These are phyloP conservation scores for Nesidiocoris tenuis DNA, from an alignment of 2,888 invertebrate species.

Conservation along the genomic window DNA sequence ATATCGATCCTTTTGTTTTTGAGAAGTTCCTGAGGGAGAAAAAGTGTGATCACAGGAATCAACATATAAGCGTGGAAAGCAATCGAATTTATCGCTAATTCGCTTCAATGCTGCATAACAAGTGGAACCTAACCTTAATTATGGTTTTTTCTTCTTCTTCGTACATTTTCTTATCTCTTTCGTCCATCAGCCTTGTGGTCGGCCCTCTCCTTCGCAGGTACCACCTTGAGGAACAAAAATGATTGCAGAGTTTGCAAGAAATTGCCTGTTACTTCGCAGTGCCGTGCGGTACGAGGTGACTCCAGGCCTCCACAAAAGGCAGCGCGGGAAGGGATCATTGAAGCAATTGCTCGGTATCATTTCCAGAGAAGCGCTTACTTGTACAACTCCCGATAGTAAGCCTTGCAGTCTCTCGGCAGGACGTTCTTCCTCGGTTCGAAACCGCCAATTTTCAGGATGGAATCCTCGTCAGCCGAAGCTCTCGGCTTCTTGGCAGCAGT, in stretches of 20 bases:
- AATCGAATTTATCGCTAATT: too few relatives aligned
- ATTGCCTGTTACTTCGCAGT: too few relatives aligned
- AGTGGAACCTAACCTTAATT: too few relatives aligned
- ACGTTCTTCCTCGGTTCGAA: conserved; percentile 28
- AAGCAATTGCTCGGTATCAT: neutral
- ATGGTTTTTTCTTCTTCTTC: conserved; percentile 48
- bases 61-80: too few relatives aligned
- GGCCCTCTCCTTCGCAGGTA: conserved; percentile 49
- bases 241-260: too few relatives aligned
- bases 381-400: conserved; percentile 36
- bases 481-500: conserved; percentile 1
- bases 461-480: neutral
- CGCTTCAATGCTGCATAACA: too few relatives aligned
- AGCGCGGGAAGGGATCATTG: too few relatives aligned
- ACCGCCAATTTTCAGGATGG: conserved; percentile 6
- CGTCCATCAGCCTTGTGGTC: conserved; percentile 44
- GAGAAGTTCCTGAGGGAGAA: conserved; percentile 33
- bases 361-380: conserved; percentile 20
- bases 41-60: too few relatives aligned
- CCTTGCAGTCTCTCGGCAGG: conserved; percentile 21
- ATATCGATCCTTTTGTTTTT: conserved; percentile 48
- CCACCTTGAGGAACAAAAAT: too few relatives aligned
- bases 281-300: too few relatives aligned
- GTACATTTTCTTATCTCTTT: conserved; percentile 47
- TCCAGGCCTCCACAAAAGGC: too few relatives aligned